phyloP scores from a whole-genome alignment of 2,797 vertebrate genomes.

The Pogoniulus pusillus region DNA sequence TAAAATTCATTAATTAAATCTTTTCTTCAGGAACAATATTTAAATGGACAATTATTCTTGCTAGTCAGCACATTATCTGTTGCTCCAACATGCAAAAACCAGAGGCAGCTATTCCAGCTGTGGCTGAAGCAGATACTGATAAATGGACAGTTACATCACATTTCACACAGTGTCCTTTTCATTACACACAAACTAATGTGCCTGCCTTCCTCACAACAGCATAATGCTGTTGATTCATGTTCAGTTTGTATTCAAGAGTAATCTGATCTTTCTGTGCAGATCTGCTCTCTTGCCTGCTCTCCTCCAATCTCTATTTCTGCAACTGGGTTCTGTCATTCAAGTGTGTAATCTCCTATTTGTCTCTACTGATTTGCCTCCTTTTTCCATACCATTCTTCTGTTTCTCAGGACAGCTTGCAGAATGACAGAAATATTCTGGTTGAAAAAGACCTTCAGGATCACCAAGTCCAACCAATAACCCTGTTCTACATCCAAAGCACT shows the following conservation, averaged over 20 bases:
- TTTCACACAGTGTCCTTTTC: constrained; percentile 5
- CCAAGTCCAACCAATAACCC: too few species aligned
- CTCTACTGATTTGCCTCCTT: neutral
- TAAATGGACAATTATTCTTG: neutral
- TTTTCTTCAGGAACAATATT: neutral
- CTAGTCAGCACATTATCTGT: constrained; percentile 2
- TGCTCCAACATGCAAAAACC: neutral
- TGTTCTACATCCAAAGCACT: too few species aligned
- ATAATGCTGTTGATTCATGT: neutral
- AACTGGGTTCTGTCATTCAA: neutral
- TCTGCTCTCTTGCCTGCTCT: neutral
- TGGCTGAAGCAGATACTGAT: neutral
- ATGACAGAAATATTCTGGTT: too few species aligned
- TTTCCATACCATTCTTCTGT: neutral
- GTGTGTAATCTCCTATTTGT: neutral
- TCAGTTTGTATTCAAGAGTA: neutral
- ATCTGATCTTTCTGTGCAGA: neutral
- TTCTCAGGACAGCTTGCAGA: neutral
- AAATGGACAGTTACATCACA: neutral
- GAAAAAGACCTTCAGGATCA: too few species aligned
- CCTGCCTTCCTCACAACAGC: neutral
- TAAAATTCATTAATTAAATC: neutral
- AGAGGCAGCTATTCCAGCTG: constrained; percentile 25
- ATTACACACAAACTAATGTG: neutral
- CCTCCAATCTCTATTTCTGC: neutral